Base-by-base conservation (phyloP, 2,113 vertebrate genomes). In the Myotis lucifugus region DNA sequence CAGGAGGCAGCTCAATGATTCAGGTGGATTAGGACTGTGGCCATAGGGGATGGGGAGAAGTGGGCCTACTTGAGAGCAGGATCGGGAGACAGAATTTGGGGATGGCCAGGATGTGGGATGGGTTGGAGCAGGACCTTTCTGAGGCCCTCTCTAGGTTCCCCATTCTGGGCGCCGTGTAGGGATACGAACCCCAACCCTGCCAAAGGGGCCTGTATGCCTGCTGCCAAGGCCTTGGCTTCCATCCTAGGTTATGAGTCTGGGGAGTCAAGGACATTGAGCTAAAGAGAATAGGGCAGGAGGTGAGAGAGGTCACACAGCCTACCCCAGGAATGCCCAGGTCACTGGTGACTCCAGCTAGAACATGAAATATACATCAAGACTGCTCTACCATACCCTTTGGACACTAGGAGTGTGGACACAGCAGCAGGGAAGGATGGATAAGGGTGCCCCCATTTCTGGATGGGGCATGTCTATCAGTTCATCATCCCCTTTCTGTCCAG, bases 321-420 rank as follows among this genome's bases (percentile, higher is more conserved):
- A 32, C 13, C 50, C n/a, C 37, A 50, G 70, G 23, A 93, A 66
- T 59, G 66, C 56, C 90, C 50, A 48, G 50, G 88, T 82, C 91
- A 37, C 74, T 67, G 73, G 40, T 48, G 54, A 78, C 84, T 69
- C 29, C 25, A 86, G 40, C 18, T 79, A 50, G 69, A 87, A 73
- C 7, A 56, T 19, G 23, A 87, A 89, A 64, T 12, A 15, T 83
- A 12, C 18, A 40, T 15, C 25, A 8, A 86, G 74, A 52, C 25
- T 46, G 14, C 77, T 72, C 2, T 0, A 27, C 48, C 40, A 50
- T 95, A 94, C 54, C 77, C 88, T 94, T 97, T 96, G 90, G 42
- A 97, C 86, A 0, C 42, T 66, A 48, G 76, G 67, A 64, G 13
- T 81, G 34, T 74, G 40, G 32, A 32, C 56, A 48, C 34, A 29